Conservation (phyloP, 2,797 vertebrate genomes). For the Pangasius macronema region DNA sequence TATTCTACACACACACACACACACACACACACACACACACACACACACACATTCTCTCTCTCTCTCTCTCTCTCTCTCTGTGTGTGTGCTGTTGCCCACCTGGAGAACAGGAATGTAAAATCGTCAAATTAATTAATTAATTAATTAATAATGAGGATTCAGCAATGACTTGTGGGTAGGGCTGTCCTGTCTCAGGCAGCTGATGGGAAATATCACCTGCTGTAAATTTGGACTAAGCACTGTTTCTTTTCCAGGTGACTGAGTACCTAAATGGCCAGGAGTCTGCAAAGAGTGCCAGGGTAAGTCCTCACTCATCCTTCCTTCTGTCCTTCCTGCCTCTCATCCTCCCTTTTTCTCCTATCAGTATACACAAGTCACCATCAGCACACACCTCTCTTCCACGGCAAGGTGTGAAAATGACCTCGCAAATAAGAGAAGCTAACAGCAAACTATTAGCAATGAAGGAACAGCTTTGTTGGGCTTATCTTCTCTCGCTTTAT, state of each 20-base stretch:
- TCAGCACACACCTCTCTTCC: not conserved
- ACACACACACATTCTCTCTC: no score
- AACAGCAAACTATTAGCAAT: not conserved
- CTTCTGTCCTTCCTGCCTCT: not conserved
- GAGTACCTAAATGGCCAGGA: slow-evolving; percentile 94
- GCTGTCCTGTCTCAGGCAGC: slow-evolving; percentile 46
- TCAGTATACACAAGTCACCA: not conserved
- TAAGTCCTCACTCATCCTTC: slow-evolving; percentile 63
- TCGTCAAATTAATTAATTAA: no score
- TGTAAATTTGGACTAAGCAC: not conserved
- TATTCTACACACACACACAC: no score
- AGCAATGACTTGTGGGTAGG: not conserved
- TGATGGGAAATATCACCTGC: slow-evolving; percentile 42
- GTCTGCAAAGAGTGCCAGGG: slow-evolving; percentile 90
- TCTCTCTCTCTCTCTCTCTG: no score
- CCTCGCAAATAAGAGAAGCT: not conserved
- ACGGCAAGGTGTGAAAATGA: not conserved
- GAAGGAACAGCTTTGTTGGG: not conserved
- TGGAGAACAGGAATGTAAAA: not conserved
- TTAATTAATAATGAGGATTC: no score
- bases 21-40: no score
- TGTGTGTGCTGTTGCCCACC: not conserved
- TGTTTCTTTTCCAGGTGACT: slow-evolving; percentile 75
- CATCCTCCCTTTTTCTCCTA: not conserved
- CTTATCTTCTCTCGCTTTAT: not conserved